Evolutionary conservation across 1,140 invertebrate species (phyloP), one percentile per base, ranked within the genome.

Genomic region (Bathynomus jamesi): DNA sequence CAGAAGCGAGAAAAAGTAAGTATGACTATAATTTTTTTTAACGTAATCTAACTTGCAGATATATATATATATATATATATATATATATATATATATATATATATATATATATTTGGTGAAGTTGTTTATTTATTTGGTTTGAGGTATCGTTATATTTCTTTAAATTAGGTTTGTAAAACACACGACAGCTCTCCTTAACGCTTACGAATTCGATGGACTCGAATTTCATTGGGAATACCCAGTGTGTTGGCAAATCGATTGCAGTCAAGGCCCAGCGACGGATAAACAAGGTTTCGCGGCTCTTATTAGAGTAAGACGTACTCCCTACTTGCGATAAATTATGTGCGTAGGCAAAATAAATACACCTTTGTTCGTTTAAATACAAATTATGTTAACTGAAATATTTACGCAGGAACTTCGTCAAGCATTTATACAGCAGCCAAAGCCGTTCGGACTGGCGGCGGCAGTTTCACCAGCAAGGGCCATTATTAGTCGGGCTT

Each of bases 201-300:
- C 86, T 67, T 84, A 92, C 74, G 87, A 88, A 30, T 95, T 96
- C 79, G 85, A 89, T 70, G 93, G 93, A 21, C 80, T 96, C 0
- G 91, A 93, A 73, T 78, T 95, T 3, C 93, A 95, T 76, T 96
- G 93, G 93, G 93, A 93, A 79, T 95, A 94, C 81, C 93, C 93
- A 0, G 89, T 89, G 61, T 96, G 93, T 76, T 94, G 92, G 92
- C 92, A 95, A 76, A 92, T 90, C 78, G 89, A 94, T 78, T 96
- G 93, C 80, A 87, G 87, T 21, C 90, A 89, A 72, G 92, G 92
- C 7, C 88, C 90, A 0, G 83, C 84, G 0, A 86, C 86, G 1
- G 93, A 96, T 78, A 90, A 87, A 79, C 84, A 87, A 0, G 92
- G 92, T 78, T 92, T 91, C 73, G 87, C 88, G 2, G 88, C 88